Percentiles rank a stretch among this genome's conserved stretches.
Conservation (phyloP, 2,797 vertebrate species). For the Eulemur coronatus region DNA sequence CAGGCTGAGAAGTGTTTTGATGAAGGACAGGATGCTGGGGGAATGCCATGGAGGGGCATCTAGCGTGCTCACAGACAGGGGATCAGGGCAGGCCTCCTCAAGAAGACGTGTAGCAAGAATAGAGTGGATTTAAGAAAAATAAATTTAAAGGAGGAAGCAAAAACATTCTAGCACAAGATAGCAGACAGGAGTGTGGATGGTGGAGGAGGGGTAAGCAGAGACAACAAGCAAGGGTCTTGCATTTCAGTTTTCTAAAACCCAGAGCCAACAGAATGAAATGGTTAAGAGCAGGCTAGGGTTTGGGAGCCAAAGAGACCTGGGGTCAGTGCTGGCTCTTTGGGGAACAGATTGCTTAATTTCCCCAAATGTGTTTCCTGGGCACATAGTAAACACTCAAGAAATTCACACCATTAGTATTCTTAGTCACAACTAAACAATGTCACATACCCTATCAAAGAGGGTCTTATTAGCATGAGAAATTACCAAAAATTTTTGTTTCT, state of each 20-base stretch:
- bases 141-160: not conserved
- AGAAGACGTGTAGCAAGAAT: not conserved
- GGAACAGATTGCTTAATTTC: not conserved
- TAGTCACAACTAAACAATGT: not conserved
- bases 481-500: not conserved
- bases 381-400: not conserved
- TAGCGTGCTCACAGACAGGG: not conserved
- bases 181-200: rapidly evolving
- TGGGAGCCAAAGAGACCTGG: not conserved
- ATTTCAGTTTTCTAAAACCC: not conserved
- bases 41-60: not conserved
- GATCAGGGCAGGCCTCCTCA: not conserved
- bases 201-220: not conserved
- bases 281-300: not conserved
- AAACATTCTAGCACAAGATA: not conserved
- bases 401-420: not conserved
- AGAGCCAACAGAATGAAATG: not conserved
- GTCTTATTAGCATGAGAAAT: not conserved
- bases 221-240: not conserved
- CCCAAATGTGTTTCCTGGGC: not conserved
- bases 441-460: not conserved
- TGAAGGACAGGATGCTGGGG: not conserved
- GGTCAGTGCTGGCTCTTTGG: not conserved
- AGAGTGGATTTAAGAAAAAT: not conserved
- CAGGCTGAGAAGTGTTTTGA: not conserved